phyloP scores from a whole-genome alignment of 2,113 vertebrate genomes.

The Eptesicus fuscus region DNA sequence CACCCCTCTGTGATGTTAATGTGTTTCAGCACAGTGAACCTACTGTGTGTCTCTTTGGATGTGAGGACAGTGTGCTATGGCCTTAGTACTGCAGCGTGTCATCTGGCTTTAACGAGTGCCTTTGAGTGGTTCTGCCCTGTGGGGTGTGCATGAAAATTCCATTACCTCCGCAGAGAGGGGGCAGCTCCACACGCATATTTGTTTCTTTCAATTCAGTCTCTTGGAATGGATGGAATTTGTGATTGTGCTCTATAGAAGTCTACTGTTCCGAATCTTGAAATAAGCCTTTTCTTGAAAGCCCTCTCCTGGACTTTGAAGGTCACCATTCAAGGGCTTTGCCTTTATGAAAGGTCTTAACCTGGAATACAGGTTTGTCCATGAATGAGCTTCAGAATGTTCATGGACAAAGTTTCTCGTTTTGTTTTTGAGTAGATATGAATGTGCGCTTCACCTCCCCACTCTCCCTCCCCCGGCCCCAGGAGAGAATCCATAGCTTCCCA shows the following conservation, averaged over 20 bases:
- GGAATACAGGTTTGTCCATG: not conserved
- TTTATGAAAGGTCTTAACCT: conserved; percentile 39
- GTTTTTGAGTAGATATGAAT: not conserved
- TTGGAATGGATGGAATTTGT: conserved; percentile 63
- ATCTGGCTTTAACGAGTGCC: not conserved
- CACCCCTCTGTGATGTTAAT: not conserved
- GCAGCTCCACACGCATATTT: not conserved
- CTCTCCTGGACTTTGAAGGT: conserved; percentile 48
- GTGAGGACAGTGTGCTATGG: not conserved
- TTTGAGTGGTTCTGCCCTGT: conserved; percentile 33
- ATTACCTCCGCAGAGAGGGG: conserved; percentile 49
- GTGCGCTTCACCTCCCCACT: not conserved
- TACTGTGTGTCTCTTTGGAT: conserved; percentile 22
- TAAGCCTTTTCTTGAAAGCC: conserved; percentile 37
- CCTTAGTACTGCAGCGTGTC: not conserved
- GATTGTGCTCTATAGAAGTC: conserved; percentile 34
- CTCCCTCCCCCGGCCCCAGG: not conserved
- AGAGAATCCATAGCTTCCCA: not conserved
- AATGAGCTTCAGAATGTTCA: not conserved
- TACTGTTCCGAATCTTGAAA: conserved; percentile 60
- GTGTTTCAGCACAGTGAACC: not conserved
- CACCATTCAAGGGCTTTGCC: not conserved
- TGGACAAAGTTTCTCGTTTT: not conserved
- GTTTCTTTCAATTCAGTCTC: conserved; percentile 28
- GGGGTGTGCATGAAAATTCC: conserved; percentile 43